Base-by-base conservation (phyloP, 2,888 invertebrate genomes). In the Helleia helle region DNA sequence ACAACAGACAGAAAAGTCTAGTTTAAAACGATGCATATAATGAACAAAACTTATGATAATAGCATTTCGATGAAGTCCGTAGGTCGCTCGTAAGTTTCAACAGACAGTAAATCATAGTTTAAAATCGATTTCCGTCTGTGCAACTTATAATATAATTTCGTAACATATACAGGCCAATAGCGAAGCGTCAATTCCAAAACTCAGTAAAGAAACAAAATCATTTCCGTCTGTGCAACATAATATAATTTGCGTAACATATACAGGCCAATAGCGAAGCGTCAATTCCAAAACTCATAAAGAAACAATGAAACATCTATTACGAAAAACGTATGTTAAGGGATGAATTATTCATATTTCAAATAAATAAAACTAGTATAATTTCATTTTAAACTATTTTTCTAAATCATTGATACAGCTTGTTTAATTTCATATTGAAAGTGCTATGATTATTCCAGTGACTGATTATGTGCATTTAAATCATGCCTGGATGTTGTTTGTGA, bases 1-100 rank as follows among this genome's bases (percentile, higher is more conserved):
- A 67, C 60, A 71, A 73, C 66, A 74, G 64, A 76, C 67, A 75
- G 59, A 73, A 71, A 71, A 67, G 46, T 55, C 57, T 58, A 58
- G 51, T 65, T 67, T 69, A 64, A 65, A 68, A 50, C 51, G 53
- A 59, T 58, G 62, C 54, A 59, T 50, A 45, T 44, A 51, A 49
- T 45, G 48, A 46, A 48, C 40, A 49, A 50, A 47, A 47, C 49
- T 49, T 53, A 47, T 26, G 48, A 43, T 47, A 45, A 49, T 38
- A 27, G 12, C 41, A 42, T 22, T 38, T 42, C 26, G 38, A 34
- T 28, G 22, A 36, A 38, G 14, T 45, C 43, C 43, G 45, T 41
- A 40, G 29, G 42, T 40, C 42, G 46, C 46, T 44, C 42, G 40
- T 34, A 26, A 43, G 11, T 27, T 39, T 31, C 9, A 29, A 17